phyloP scores from a whole-genome alignment of 92 coral and sea anemone genomes.

The Nematostella vectensis region DNA sequence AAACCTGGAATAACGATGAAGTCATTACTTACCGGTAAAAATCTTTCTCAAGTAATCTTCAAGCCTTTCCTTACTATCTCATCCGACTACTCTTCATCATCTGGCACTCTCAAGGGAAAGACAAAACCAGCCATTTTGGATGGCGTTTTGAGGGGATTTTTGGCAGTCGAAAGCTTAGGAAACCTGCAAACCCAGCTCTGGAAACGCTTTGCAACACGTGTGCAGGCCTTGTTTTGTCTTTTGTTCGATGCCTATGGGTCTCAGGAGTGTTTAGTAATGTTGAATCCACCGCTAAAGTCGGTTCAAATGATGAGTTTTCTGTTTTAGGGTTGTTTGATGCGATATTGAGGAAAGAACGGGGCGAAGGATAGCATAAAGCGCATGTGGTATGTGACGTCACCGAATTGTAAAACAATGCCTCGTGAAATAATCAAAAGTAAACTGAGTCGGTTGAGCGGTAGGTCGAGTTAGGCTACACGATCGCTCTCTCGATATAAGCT shows the following conservation, averaged over 20 bases:
- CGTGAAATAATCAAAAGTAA: constrained; percentile 99
- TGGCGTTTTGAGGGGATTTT: constrained; percentile 98
- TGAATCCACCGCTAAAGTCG: constrained; percentile 69
- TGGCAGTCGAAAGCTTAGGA: constrained; percentile 89
- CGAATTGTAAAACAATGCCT: constrained; percentile 99
- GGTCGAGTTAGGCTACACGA: too few relatives aligned
- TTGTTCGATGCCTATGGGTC: constrained; percentile 44
- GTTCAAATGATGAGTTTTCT: constrained; percentile 77
- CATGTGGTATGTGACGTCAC: constrained; percentile 99
- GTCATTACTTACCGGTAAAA: constrained; percentile 85
- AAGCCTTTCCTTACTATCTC: constrained; percentile 48
- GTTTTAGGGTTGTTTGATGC: constrained; percentile 99
- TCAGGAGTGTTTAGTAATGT: constrained; percentile 48
- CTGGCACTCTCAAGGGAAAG: constrained; percentile 75
- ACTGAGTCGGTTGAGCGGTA: constrained; percentile 96
- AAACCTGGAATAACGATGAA: constrained; percentile 72
- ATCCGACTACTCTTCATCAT: constrained; percentile 68
- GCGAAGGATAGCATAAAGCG: constrained; percentile 99
- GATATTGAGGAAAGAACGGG: constrained; percentile 99
- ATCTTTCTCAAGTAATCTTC: constrained; percentile 50
- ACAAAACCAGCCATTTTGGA: constrained; percentile 99
- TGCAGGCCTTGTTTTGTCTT: constrained; percentile 51
- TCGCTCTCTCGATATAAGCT: too few relatives aligned
- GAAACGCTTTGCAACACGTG: constrained; percentile 96
- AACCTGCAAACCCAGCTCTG: constrained; percentile 97